Evolutionary conservation across 1,140 invertebrate species (phyloP), one percentile per base, ranked within the genome.

Genomic region (Drosophila pseudoobscura): DNA sequence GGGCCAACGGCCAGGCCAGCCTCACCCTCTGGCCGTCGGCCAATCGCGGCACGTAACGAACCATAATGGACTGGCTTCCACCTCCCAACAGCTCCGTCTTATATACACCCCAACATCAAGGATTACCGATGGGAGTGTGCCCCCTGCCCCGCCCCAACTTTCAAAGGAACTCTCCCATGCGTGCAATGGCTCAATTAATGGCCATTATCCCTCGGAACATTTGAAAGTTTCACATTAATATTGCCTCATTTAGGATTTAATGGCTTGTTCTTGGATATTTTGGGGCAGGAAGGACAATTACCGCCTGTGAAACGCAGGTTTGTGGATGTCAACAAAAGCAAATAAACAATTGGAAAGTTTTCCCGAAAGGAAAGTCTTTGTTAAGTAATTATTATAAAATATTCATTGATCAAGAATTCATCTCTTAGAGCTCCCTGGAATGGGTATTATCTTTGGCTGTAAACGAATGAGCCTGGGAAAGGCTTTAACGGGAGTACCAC

Each of bases 171-270:
- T 64, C 53, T 74, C 60, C 69, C 82, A 78, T 85, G 80, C 82
- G 64, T 87, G 82, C 74, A 51, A 78, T 66, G 57, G 57, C 74
- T 87, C 80, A 85, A 85, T 85, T 87, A 85, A 85, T 20, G 20
- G 74, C 80, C 87, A 87, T 87, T 87, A 85, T 47, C 41, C 58
- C 57, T 54, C 57, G 50, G 65, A 80, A 66, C 66, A 60, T 55
- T 80, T 71, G 45, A 74, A 85, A 85, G 74, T 74, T 80, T 55
- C 56, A 70, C 73, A 62, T 52, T 82, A 85, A 75, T 85, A 72
- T 72, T 62, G 54, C 46, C 66, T 66, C 63, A 80, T 80, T 80
- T 83, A 64, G 54, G 41, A 61, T 61, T 52, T 80, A 80, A 80
- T 80, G 52, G 70, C 70, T 75, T 62, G 63, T 63, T 54, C 63